Evolutionary conservation across 2,888 invertebrate genomes (phyloP), one percentile per base, ranked within the genome.

Genomic region (Atrina japonica): DNA sequence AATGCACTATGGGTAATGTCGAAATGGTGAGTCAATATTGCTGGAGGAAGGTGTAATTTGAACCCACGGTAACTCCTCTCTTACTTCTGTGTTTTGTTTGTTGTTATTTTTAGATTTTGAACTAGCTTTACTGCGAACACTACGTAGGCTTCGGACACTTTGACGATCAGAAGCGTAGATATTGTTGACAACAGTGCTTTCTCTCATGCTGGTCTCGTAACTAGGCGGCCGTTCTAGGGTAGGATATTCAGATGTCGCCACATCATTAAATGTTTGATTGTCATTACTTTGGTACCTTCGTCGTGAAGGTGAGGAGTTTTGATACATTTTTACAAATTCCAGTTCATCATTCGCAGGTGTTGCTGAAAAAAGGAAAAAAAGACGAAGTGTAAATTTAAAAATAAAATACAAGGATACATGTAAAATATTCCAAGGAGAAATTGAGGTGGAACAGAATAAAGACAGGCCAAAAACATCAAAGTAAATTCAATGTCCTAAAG

Each of bases 281-380:
- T 77, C 75, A 40, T 68, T 65, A 64, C 61, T 59, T 67, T 73
- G 27, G 29, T 60, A 60, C 3, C 56, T 61, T 41, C 67, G 61
- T 56, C 64, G 25, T n/a, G 80, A 73, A 18, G 82, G 78, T 6
- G 78, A 70, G 9, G 78, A 49, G 73, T 68, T 30, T 77, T 85
- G 85, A 49, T 88, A 83, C 86, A 89, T 89, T 78, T 89, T 89
- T 25, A 89, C 87, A 84, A 89, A 89, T 75, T 89, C 89, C 35
- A 89, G 76, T 70, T 88, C 89, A 80, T 89, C 88, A 79, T 88
- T 88, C 35, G 88, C 89, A 53, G 86, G 86, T 69, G 86, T 83
- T 60, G 88, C 89, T 89, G 86, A 23, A 82, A 82, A 40, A 63
- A 18, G 60, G 52, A 47, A 47, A 63, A 50, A n/a, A 49, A 49